Evolutionary conservation across 2,888 invertebrate species (phyloP).

Genomic region (Griposia aprilina): DNA sequence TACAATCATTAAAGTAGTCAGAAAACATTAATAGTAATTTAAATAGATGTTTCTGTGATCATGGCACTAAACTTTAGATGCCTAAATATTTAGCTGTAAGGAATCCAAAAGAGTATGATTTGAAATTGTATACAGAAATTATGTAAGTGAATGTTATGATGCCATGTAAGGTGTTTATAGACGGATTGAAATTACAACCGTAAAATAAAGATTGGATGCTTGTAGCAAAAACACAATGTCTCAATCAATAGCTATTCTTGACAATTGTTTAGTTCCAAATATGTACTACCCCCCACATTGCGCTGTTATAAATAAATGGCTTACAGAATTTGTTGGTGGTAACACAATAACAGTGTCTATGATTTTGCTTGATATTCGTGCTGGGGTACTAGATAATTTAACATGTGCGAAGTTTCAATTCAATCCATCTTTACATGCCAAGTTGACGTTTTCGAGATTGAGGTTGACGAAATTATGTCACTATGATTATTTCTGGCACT

Average conservation of each 20-base stretch:
- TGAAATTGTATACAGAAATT: slow-evolving; percentile 50
- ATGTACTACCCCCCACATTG: not conserved
- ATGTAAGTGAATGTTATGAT: slow-evolving; percentile 42
- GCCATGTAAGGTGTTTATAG: not conserved
- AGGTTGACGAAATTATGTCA: slow-evolving; percentile 17
- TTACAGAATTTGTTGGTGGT: not conserved
- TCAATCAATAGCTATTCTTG: not conserved
- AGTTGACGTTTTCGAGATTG: slow-evolving; percentile 12
- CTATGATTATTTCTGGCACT: slow-evolving; percentile 49
- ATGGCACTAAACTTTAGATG: slow-evolving; percentile 61
- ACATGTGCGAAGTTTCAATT: not conserved
- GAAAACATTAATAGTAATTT: slow-evolving; percentile 28
- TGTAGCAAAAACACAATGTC: not conserved
- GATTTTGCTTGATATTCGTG: not conserved
- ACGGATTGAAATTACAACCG: slow-evolving; percentile 8
- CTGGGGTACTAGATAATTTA: not conserved
- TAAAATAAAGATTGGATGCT: not conserved
- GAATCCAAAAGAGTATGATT: slow-evolving; percentile 39
- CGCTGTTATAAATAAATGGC: not conserved
- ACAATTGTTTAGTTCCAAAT: not conserved
- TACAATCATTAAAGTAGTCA: slow-evolving; percentile 36
- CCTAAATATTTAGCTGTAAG: slow-evolving; percentile 58
- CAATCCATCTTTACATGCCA: slow-evolving; percentile 14
- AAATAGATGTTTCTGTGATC: slow-evolving; percentile 57
- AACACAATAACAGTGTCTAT: not conserved